Evolutionary conservation across 2,888 invertebrate species (phyloP), one percentile per base, ranked within the genome.

Genomic region (Iselma pallidipennis): DNA sequence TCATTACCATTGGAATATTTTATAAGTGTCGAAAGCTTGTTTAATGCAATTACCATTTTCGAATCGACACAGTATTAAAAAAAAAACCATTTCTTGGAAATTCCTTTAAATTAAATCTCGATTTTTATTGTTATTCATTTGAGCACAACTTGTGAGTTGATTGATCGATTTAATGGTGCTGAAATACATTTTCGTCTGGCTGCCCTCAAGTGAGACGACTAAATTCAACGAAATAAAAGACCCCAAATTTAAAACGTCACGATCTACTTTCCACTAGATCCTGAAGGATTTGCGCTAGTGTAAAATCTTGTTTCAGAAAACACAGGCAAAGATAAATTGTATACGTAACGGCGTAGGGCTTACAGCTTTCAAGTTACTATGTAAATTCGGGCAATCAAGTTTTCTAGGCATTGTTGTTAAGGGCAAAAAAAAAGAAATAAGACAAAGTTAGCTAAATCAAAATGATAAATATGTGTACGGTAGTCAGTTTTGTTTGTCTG

Each of bases 281-380:
- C 49, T 54, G 55, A 49, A 57, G 65, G 60, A 63, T 65, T 65
- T 59, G 56, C 63, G 57, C 57, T 55, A 63, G 62, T 65, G 63
- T 65, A 65, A 63, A 65, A 63, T 60, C 63, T 59, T 65, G 65
- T 65, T 50, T 56, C 56, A 59, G 53, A 59, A 63, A 53, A 59
- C 59, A 53, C 56, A n/a, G n/a, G n/a, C n/a, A 23, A 63, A 63
- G 63, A 63, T 63, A 63, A 57, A 63, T 63, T 63, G 59, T 57
- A 49, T 28, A 55, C 49, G 59, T 63, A 63, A 63, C 56, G 59
- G 37, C 16, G 37, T 16, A 37, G 37, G 37, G 37, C 16, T 37
- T 37, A 37, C 37, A 37, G 9, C 37, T 37, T 16, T 37, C 37
- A 37, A 14, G 37, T 37, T 37, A 16, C n/a, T 37, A 37, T 37